A percentile compares a stretch with the other conserved stretches of the same genome.
Evolutionary conservation across 2,797 vertebrate species (phyloP).

Genomic region (Enteromius viviparus): DNA sequence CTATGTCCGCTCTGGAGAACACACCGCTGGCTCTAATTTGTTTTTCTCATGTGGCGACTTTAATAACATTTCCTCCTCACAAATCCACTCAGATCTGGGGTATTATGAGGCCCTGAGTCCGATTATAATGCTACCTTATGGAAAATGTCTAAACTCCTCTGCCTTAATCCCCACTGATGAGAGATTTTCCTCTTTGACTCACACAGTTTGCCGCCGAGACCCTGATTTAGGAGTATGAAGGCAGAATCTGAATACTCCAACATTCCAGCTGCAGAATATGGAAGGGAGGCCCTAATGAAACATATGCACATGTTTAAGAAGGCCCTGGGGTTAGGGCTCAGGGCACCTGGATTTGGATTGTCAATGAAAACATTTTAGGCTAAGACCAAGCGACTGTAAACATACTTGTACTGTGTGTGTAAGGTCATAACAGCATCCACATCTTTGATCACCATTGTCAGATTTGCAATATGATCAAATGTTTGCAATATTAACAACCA

Average conservation of each 20-base stretch:
- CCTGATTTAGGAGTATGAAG: slow-evolving; percentile 35
- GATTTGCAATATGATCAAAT: neutral
- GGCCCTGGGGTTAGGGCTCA: slow-evolving; percentile 34
- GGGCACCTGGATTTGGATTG: slow-evolving; percentile 5
- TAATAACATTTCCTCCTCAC: slow-evolving; percentile 59
- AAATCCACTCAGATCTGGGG: slow-evolving; percentile 65
- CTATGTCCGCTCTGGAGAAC: slow-evolving; percentile 54
- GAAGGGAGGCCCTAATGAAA: slow-evolving; percentile 8
- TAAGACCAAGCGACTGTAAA: slow-evolving; percentile 1
- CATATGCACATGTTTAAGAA: slow-evolving; percentile 27
- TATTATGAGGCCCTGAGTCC: slow-evolving; percentile 59
- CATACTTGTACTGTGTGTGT: neutral
- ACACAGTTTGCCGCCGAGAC: slow-evolving; percentile 49
- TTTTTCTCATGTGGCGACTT: slow-evolving; percentile 62
- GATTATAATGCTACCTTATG: slow-evolving; percentile 63
- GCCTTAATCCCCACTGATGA: slow-evolving; percentile 60
- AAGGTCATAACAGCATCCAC: neutral
- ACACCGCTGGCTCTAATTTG: slow-evolving; percentile 57
- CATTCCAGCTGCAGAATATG: slow-evolving; percentile 28
- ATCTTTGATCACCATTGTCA: neutral
- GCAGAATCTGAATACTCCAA: slow-evolving; percentile 42
- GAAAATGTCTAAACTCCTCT: slow-evolving; percentile 62
- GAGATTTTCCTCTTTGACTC: slow-evolving; percentile 59
- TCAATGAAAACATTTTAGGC: slow-evolving; percentile 39
- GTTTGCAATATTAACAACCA: neutral